phyloP scores from a whole-genome alignment of 2,797 vertebrate genomes.

The Chanos chanos region DNA sequence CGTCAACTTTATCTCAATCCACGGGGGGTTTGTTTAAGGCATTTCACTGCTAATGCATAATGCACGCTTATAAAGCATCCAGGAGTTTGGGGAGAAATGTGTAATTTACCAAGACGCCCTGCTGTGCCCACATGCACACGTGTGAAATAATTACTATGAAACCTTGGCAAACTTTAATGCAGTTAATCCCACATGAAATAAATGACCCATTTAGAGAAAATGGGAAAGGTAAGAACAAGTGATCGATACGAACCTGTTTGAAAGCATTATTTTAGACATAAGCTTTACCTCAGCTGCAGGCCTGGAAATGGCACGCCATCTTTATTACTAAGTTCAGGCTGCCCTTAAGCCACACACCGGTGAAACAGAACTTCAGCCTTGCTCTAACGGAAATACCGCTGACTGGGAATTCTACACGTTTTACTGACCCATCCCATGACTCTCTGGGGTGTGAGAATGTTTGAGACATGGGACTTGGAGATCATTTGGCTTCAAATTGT shows the following conservation, averaged over 20 bases:
- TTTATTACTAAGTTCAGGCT: too few relatives aligned
- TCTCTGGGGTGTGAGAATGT: too few relatives aligned
- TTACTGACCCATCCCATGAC: too few relatives aligned
- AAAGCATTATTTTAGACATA: constrained; percentile 29
- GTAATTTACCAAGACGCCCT: constrained; percentile 73
- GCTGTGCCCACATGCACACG: constrained; percentile 66
- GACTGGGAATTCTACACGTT: too few relatives aligned
- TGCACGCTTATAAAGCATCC: constrained; percentile 72
- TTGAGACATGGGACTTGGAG: too few relatives aligned
- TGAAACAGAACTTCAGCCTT: too few relatives aligned
- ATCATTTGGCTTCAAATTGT: too few relatives aligned
- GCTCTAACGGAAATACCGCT: too few relatives aligned
- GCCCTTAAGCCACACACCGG: too few relatives aligned
- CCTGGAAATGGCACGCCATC: too few relatives aligned
- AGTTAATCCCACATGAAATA: constrained; percentile 66
- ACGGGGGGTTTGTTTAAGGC: constrained; percentile 75
- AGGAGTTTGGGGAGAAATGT: constrained; percentile 69
- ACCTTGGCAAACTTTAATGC: constrained; percentile 72
- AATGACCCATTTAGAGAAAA: constrained; percentile 74
- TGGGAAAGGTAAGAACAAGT: constrained; percentile 42
- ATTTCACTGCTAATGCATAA: constrained; percentile 72
- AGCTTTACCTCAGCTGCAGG: too few relatives aligned
- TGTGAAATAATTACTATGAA: constrained; percentile 74
- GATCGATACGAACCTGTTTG: constrained; percentile 55
- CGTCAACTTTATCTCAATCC: constrained; percentile 77